Evolutionary conservation across 2,888 invertebrate genomes (phyloP), one percentile per base, ranked within the genome.

Genomic region (Hemaris fuciformis): DNA sequence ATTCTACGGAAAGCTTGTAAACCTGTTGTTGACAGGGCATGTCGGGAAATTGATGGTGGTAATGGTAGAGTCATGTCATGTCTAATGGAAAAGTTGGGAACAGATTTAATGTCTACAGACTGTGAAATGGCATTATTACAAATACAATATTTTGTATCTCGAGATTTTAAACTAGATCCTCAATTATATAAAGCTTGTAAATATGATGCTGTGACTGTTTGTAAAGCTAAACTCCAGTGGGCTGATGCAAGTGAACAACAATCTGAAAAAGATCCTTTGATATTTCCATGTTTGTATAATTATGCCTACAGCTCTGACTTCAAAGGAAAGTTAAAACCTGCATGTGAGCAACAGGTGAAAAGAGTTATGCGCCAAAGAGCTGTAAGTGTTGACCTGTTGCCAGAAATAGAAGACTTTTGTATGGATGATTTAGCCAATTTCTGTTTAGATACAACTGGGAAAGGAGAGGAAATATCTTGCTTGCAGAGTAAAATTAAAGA

Each of bases 81-180:
- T 80, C 93, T 99, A 34, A 97, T 99, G 97, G 97, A 98, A 74
- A 96, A 98, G 80, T 93, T 99, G 57, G 97, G 96, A 42, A 95
- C 96, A 1, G 94, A 94, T 62, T 93, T 95, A 45, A 99, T 99
- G 98, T 96, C 95, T 0, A 94, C 95, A 63, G 95, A 96, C 15
- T 99, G 99, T 92, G 98, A 98, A 91, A 95, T 96, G 67, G 96
- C 98, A 7, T 93, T 99, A 46, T 93, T 99, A 64, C 98, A 99
- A 87, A 98, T 99, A 76, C 99, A 99, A 81, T 99, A 99, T 87
- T 99, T 99, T 87, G 95, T 99, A 66, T 97, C 98, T 0, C 94
- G 99, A 74, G 98, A 99, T 88, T 99, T 98, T 83, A 98, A 97
- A 76, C 89, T 99, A 56, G 98, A 99, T 86, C 97, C 98, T 0